Conservation (phyloP, 2,797 vertebrate species). For the Pelobates cultripes region DNA sequence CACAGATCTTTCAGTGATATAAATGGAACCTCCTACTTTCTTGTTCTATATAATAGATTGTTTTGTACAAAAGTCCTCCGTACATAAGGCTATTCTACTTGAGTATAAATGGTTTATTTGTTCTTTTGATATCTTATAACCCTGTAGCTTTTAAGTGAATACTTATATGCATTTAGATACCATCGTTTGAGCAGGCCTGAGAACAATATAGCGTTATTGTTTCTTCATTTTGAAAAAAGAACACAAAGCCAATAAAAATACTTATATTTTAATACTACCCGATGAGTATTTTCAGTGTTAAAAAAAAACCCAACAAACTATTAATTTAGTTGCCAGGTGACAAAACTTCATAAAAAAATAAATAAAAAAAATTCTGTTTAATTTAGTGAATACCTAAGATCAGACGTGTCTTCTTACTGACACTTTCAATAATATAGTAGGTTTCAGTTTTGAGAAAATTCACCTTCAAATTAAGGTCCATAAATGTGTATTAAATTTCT, state of each 20-base stretch:
- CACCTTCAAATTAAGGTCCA: too few relatives aligned
- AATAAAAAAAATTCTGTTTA: constrained; percentile 24
- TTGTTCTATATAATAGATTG: constrained; percentile 24
- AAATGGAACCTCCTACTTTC: constrained; percentile 34
- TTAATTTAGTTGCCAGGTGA: constrained; percentile 48
- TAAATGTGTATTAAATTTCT: too few relatives aligned
- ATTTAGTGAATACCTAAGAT: constrained; percentile 16
- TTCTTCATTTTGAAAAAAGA: constrained; percentile 42
- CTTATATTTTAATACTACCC: constrained; percentile 42
- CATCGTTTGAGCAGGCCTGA: constrained; percentile 26
- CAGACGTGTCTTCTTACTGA: constrained; percentile 18
- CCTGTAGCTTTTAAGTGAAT: constrained; percentile 48
- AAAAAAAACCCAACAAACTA: constrained; percentile 12
- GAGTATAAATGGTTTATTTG: constrained; percentile 50
- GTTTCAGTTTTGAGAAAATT: too few relatives aligned
- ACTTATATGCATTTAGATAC: constrained; percentile 47
- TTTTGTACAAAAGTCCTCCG: constrained; percentile 29
- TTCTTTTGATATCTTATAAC: constrained; percentile 46
- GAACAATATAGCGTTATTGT: constrained; percentile 53
- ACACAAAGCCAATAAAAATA: constrained; percentile 52
- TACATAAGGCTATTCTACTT: constrained; percentile 18
- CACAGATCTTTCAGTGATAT: constrained; percentile 35
- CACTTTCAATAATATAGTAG: too few relatives aligned
- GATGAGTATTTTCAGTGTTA: constrained; percentile 41
- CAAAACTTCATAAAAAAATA: constrained; percentile 42